These are phyloP conservation scores for Catostomus latipinnis DNA, from an alignment of 2,797 vertebrate species.

Conservation along the genomic window DNA sequence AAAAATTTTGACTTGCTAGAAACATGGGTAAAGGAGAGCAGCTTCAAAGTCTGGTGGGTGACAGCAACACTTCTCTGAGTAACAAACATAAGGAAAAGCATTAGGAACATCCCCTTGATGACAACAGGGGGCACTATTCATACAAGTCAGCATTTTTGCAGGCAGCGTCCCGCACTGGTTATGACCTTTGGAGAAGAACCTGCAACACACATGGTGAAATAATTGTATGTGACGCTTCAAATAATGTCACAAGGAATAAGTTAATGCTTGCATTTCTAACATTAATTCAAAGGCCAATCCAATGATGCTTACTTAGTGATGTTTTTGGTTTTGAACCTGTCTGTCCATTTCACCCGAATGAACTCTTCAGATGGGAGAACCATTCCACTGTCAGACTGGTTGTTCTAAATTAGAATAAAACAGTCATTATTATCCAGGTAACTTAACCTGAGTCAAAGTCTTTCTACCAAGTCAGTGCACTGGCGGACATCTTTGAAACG, in stretches of 20 bases:
- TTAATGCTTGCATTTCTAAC: too few species aligned
- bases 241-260: not conserved
- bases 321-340: slow-evolving; percentile 70
- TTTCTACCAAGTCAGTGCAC: too few species aligned
- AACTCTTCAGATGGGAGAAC: slow-evolving; percentile 86
- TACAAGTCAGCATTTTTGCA: slow-evolving; percentile 64
- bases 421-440: not conserved
- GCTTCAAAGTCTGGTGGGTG: slow-evolving; percentile 85
- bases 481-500: too few species aligned
- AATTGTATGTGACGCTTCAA: not conserved
- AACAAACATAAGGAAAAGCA: slow-evolving; percentile 65
- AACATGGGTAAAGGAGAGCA: slow-evolving; percentile 75
- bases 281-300: too few species aligned
- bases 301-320: slow-evolving; percentile 69
- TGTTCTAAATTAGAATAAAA: slow-evolving; percentile 76
- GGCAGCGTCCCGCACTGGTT: slow-evolving; percentile 72
- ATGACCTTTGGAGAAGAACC: slow-evolving; percentile 77
- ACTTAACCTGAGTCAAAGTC: too few species aligned
- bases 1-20: slow-evolving; percentile 58
- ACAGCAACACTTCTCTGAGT: slow-evolving; percentile 68
- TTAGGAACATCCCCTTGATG: slow-evolving; percentile 63
- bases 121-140: slow-evolving; percentile 71
- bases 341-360: slow-evolving; percentile 80
- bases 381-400: slow-evolving; percentile 84
- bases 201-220: slow-evolving; percentile 60